Conservation (phyloP, 2,797 vertebrate species). For the Amniataba percoides region DNA sequence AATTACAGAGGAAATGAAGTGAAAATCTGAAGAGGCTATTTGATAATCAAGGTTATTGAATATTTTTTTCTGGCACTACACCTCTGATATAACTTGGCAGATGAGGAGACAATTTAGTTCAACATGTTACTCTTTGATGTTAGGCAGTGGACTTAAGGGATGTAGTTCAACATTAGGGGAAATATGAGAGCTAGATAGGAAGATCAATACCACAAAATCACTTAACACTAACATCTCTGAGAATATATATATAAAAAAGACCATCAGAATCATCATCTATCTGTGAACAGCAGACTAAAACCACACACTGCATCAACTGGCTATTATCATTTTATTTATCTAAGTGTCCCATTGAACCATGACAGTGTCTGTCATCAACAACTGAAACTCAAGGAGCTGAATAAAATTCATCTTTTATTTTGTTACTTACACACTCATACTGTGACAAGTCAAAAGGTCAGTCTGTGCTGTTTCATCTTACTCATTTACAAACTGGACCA, state of each 20-base stretch:
- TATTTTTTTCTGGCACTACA: conserved; percentile 29
- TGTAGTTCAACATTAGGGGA: background rate
- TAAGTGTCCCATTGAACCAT: background rate
- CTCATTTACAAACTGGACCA: background rate
- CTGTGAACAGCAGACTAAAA: background rate
- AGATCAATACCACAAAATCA: background rate
- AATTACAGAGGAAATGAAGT: conserved; percentile 62
- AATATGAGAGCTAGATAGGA: background rate
- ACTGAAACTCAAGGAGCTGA: background rate
- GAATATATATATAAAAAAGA: too few relatives aligned
- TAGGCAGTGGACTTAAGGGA: background rate
- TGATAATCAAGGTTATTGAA: conserved; percentile 46
- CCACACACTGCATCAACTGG: too few relatives aligned
- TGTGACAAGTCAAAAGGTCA: background rate
- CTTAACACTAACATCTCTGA: too few relatives aligned
- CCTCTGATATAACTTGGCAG: conserved; percentile 26
- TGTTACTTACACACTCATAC: too few relatives aligned
- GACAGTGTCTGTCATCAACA: background rate
- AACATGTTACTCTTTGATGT: conserved; percentile 18
- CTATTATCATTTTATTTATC: too few relatives aligned
- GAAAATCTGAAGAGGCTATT: conserved; percentile 40
- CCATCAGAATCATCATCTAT: background rate
- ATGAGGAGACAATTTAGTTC: conserved; percentile 2
- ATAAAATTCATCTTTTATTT: too few relatives aligned
- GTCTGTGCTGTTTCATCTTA: background rate